Evolutionary conservation across 2,797 vertebrate species (phyloP).

Genomic region (Alectoris magna): DNA sequence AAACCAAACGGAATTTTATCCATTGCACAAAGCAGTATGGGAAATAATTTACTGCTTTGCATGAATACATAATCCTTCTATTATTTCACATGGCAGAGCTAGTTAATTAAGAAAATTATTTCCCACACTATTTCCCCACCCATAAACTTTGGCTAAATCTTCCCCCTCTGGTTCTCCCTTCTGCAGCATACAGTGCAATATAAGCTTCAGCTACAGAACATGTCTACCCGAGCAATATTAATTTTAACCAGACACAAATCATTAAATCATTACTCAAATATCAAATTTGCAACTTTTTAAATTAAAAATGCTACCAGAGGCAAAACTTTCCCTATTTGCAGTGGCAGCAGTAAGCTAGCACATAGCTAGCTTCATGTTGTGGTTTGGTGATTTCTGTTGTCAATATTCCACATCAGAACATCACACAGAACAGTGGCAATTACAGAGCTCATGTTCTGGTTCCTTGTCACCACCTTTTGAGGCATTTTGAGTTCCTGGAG

Average conservation of each 20-base stretch:
- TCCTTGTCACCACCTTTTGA: too few relatives aligned
- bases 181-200: background rate
- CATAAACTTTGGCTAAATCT: slow-evolving; percentile 61
- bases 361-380: too few relatives aligned
- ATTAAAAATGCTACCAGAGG: slow-evolving; percentile 30
- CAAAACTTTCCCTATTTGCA: background rate
- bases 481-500: too few relatives aligned
- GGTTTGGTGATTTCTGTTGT: too few relatives aligned
- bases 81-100: background rate
- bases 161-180: background rate
- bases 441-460: too few relatives aligned
- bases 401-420: too few relatives aligned
- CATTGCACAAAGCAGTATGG: background rate
- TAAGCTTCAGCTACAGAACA: background rate
- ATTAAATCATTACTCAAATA: slow-evolving; percentile 15
- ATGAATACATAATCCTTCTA: background rate
- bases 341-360: slow-evolving; percentile 22
- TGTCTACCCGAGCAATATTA: background rate
- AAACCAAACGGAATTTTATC: background rate
- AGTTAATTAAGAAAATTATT: slow-evolving; percentile 50
- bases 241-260: background rate
- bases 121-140: slow-evolving; percentile 19
- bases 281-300: slow-evolving; percentile 11
- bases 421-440: too few relatives aligned
- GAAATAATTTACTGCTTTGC: slow-evolving; percentile 3